Conservation (phyloP, 2,113 vertebrate species). For the Henicopernis longicauda region DNA sequence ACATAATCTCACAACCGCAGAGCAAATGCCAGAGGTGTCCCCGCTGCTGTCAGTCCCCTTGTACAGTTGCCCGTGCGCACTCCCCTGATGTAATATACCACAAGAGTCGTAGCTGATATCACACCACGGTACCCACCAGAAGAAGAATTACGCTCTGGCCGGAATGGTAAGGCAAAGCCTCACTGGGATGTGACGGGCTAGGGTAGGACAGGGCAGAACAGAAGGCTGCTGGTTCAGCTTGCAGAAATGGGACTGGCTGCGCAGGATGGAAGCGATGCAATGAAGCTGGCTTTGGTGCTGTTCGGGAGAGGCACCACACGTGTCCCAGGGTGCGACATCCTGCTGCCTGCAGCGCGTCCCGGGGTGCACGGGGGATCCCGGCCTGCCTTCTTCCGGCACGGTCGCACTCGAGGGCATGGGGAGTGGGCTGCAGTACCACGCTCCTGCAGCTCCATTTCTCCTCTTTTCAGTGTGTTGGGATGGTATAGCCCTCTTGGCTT, state of each 20-base stretch:
- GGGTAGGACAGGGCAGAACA: not conserved
- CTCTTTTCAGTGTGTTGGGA: not conserved
- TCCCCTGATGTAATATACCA: not conserved
- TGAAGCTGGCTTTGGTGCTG: not conserved
- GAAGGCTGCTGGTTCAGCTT: not conserved
- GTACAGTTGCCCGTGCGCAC: not conserved
- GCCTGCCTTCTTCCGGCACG: rapidly evolving
- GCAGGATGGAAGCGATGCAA: not conserved
- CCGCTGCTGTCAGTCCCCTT: rapidly evolving
- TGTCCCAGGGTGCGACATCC: not conserved
- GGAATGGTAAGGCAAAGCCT: not conserved
- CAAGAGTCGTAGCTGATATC: not conserved
- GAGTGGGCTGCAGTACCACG: rapidly evolving
- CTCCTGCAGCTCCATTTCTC: not conserved
- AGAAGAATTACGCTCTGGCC: not conserved
- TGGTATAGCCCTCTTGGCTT: not conserved
- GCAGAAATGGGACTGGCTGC: not conserved
- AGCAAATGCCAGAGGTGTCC: not conserved
- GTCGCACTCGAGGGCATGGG: not conserved
- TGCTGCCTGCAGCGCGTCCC: not conserved
- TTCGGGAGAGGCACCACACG: not conserved
- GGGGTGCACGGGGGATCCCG: rapidly evolving
- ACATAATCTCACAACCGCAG: not conserved
- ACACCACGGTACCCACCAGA: not conserved
- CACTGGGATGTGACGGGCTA: not conserved